Evolutionary conservation across 2,113 vertebrate species (phyloP), one percentile per base, ranked within the genome.

Genomic region (Emydocephalus ijimae): DNA sequence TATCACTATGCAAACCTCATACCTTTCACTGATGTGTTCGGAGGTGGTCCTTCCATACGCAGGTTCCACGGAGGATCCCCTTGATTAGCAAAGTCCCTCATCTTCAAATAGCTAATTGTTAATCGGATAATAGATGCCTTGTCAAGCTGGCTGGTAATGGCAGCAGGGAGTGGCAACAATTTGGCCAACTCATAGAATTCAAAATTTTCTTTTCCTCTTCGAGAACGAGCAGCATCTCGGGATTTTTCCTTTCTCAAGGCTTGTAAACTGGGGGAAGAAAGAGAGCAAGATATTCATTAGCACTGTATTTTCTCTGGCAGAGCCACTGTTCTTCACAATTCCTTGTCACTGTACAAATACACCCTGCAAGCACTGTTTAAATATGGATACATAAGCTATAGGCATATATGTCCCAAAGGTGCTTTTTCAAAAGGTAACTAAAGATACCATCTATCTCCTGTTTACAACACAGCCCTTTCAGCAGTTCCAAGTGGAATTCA

Each of bases 61-160:
- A 99, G 97, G 98, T 99, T 99, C 99, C 99, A 99, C 0, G 99
- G 99, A 90, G 99, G 99, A 97, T 99, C 99, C 0, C 99, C 99
- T 96, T 99, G 99, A 97, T 99, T 99, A 97, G 99, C 98, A 94
- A 99, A 99, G 98, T 99, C 99, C 95, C 99, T 98, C 99, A 99
- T 99, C 98, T 99, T 99, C 97, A 99, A 98, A 97, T 99, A 99
- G 97, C 99, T 99, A 98, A 99, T 99, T 97, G 99, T 99, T 95
- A 99, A 98, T 93, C 99, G 98, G 95, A 99, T 99, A 97, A 99
- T 99, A 97, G 99, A 99, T 24, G 99, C 99, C 97, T 99, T 99
- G 98, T 99, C 99, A 95, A 99, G 98, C 96, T 99, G 99, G 95
- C 99, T 99, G 94, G 99, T 99, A 98, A 99, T 99, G 97, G 99